phyloP scores from a whole-genome alignment of 23 tunicate species.

The Styela plicata region DNA sequence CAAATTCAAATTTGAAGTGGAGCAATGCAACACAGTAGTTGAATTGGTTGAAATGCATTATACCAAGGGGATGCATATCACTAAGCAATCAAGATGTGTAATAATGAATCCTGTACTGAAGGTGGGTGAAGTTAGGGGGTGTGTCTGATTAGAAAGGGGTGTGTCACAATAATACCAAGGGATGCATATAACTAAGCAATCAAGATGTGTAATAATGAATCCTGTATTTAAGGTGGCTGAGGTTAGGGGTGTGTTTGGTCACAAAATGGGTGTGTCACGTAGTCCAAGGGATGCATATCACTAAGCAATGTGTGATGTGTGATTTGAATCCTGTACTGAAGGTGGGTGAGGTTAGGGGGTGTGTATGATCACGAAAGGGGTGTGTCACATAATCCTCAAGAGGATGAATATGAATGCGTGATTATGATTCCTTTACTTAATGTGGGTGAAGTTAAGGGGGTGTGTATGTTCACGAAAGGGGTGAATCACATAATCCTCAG shows the following conservation, averaged over 20 bases:
- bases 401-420: conserved; percentile 42
- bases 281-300: conserved; percentile 33
- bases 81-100: conserved; percentile 46
- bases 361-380: neutral
- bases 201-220: conserved; percentile 33
- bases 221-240: neutral
- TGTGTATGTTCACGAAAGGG: neutral
- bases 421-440: conserved; percentile 46
- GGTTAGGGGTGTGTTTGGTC: neutral
- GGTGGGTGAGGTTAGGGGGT: conserved; percentile 27
- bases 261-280: too few species aligned
- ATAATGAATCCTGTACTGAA: conserved; percentile 46
- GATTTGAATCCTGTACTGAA: conserved; percentile 52
- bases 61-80: conserved; percentile 32
- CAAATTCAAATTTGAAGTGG: conserved; percentile 55
- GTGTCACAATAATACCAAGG: conserved; percentile 8
- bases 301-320: too few species aligned
- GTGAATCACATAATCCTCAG: neutral
- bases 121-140: conserved; percentile 28
- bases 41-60: conserved; percentile 50
- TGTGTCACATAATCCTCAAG: neutral
- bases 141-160: neutral
- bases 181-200: conserved; percentile 37
- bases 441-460: conserved; percentile 27
- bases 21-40: conserved; percentile 34